Evolutionary conservation across 2,797 vertebrate genomes (phyloP).

Genomic region (Hyperoplus lanceolatus): DNA sequence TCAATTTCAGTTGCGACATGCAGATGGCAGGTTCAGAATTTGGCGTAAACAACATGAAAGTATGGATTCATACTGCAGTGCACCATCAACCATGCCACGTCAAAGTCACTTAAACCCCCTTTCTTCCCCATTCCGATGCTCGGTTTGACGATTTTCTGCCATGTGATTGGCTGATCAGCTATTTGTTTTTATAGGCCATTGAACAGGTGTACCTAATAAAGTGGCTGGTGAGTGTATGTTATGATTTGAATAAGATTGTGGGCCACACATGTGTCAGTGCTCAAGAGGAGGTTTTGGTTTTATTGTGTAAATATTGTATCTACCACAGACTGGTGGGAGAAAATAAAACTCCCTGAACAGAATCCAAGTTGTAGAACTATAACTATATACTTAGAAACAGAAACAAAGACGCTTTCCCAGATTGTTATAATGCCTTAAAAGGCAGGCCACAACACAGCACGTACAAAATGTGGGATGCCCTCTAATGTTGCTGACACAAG

Average conservation of each 20-base stretch:
- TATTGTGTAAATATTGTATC: not conserved
- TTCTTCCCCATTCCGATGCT: too few species aligned
- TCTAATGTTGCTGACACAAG: not conserved
- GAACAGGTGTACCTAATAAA: too few species aligned
- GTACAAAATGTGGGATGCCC: not conserved
- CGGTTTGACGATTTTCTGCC: too few species aligned
- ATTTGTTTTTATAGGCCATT: too few species aligned
- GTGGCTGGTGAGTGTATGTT: not conserved
- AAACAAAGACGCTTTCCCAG: not conserved
- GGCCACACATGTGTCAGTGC: not conserved
- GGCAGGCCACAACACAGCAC: not conserved
- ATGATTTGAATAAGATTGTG: conserved; percentile 4
- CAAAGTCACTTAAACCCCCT: too few species aligned
- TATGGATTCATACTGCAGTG: too few species aligned
- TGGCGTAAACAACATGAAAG: too few species aligned
- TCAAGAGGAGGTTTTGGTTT: not conserved
- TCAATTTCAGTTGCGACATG: too few species aligned
- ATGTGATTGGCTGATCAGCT: too few species aligned
- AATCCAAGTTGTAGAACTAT: not conserved
- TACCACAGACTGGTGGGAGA: not conserved
- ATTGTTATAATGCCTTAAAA: not conserved
- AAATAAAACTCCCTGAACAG: not conserved
- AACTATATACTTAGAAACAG: not conserved
- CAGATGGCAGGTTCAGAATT: too few species aligned
- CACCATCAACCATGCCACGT: too few species aligned